A percentile compares a stretch with the other conserved stretches of the same genome.
These are phyloP conservation scores for Ooceraea biroi DNA, from an alignment of 1,140 invertebrate genomes.

Conservation along the genomic window DNA sequence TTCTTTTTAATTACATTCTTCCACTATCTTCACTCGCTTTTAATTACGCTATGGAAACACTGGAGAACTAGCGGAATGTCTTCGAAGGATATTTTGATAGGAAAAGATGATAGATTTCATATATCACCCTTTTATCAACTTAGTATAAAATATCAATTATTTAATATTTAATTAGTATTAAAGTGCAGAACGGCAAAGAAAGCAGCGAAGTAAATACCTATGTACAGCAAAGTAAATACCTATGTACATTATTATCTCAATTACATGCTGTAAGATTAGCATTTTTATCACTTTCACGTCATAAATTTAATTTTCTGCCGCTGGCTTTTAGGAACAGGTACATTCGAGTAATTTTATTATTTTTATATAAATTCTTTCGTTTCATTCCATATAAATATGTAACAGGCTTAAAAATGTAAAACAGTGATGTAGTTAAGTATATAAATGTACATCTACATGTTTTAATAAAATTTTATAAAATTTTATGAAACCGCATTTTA, in stretches of 20 bases:
- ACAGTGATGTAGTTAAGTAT: too few relatives aligned
- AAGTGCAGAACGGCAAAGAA: slow-evolving; percentile 9
- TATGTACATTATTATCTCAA: not conserved
- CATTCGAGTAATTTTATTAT: slow-evolving; percentile 18
- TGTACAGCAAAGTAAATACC: not conserved
- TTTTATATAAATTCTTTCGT: not conserved
- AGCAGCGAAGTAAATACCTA: not conserved
- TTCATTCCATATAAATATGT: not conserved
- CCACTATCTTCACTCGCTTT: slow-evolving; percentile 15
- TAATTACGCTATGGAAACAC: slow-evolving; percentile 18
- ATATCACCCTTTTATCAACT: not conserved
- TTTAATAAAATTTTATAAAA: too few relatives aligned
- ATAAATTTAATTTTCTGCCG: slow-evolving; percentile 60
- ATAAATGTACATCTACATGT: too few relatives aligned
- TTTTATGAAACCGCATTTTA: too few relatives aligned
- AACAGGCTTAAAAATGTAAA: not conserved
- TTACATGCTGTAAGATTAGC: slow-evolving; percentile 33
- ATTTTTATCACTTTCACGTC: slow-evolving; percentile 26
- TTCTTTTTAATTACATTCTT: slow-evolving; percentile 22
- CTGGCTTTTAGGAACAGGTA: slow-evolving; percentile 23
- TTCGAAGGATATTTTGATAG: not conserved
- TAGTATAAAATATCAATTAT: slow-evolving; percentile 3
- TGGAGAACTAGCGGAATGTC: not conserved
- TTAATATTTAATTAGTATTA: not conserved
- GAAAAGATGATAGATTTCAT: not conserved